Conservation (phyloP, 2,113 vertebrate genomes). For the Lagopus muta region DNA sequence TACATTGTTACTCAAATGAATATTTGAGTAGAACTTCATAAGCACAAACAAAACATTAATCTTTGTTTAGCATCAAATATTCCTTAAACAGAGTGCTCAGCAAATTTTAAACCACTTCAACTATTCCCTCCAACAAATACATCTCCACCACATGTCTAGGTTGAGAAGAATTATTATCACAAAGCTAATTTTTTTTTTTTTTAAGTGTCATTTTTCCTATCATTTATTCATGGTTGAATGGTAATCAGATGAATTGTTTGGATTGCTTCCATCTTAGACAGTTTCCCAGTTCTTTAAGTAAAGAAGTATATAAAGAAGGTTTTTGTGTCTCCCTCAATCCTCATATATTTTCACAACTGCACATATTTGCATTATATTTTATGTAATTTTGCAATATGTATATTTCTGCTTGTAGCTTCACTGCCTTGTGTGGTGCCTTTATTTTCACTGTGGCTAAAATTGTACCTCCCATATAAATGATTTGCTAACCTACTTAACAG, state of each 20-base stretch:
- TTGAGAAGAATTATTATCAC: neutral
- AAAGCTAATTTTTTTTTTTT: neutral
- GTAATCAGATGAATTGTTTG: neutral
- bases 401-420: neutral
- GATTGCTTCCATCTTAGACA: neutral
- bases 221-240: neutral
- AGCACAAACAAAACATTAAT: slow-evolving; percentile 19
- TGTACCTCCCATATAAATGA: neutral
- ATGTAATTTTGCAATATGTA: neutral
- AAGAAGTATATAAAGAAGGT: neutral
- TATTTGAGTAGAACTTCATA: neutral
- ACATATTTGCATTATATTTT: neutral
- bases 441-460: neutral
- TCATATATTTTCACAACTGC: neutral
- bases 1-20: neutral
- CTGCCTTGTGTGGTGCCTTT: neutral
- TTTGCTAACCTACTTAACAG: neutral
- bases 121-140: neutral
- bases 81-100: slow-evolving; percentile 2
- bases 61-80: neutral
- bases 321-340: neutral
- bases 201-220: neutral
- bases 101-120: slow-evolving; percentile 7
- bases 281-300: neutral
- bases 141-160: neutral